These are phyloP conservation scores for Euzetes globulus DNA, from an alignment of 2,888 invertebrate species.

Conservation along the genomic window DNA sequence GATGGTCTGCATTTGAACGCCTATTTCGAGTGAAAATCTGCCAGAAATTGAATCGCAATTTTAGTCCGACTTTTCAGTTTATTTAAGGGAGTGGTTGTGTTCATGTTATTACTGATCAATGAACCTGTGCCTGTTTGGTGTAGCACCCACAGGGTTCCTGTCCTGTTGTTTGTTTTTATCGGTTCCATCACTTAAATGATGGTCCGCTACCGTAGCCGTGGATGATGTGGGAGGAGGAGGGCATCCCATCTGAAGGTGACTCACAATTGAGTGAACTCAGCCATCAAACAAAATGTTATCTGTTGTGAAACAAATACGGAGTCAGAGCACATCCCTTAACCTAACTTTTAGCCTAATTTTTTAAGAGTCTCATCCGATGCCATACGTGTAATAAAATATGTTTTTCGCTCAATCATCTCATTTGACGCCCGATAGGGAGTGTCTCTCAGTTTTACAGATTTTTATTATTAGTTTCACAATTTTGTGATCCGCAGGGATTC, in stretches of 20 bases:
- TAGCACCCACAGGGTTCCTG: slow-evolving; percentile 11
- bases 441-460: slow-evolving; percentile 17
- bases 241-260: slow-evolving; percentile 19
- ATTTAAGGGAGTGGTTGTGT: slow-evolving; percentile 27
- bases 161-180: slow-evolving; percentile 26
- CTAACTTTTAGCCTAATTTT: background rate
- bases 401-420: slow-evolving; percentile 19
- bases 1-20: background rate
- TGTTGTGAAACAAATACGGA: background rate
- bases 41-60: background rate
- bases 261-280: background rate
- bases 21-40: background rate
- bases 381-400: slow-evolving; percentile 16
- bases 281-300: background rate
- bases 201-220: slow-evolving; percentile 20
- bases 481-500: slow-evolving; percentile 12
- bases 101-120: slow-evolving; percentile 28
- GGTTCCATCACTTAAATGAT: slow-evolving; percentile 28
- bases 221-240: slow-evolving; percentile 20
- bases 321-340: background rate
- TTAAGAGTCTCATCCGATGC: background rate
- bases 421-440: slow-evolving; percentile 26
- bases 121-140: slow-evolving; percentile 26
- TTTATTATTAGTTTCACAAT: slow-evolving; percentile 28
- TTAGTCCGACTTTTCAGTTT: slow-evolving; percentile 4